These are phyloP conservation scores for Acanthiza pusilla DNA, from an alignment of 2,797 vertebrate species.

Conservation along the genomic window DNA sequence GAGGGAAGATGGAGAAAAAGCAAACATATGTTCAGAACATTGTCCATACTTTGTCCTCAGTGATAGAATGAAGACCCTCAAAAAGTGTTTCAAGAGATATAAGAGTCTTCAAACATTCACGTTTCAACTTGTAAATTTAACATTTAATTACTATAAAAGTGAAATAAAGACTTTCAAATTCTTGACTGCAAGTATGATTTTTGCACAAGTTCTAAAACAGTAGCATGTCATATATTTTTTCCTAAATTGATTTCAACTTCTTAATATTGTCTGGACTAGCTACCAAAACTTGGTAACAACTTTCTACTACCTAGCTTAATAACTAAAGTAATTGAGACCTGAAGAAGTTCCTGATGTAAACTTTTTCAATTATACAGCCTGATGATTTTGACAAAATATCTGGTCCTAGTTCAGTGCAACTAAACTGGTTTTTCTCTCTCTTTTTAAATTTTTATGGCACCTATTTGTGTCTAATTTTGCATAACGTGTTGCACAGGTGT, in stretches of 20 bases:
- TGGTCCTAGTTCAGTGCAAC: neutral
- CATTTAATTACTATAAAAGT: neutral
- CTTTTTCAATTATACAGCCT: neutral
- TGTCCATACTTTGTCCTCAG: neutral
- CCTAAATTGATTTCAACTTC: neutral
- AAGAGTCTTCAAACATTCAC: neutral
- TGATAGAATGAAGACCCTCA: neutral
- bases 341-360: neutral
- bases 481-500: neutral
- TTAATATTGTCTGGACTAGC: neutral
- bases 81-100: neutral
- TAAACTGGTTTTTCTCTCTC: neutral
- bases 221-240: neutral
- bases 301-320: neutral
- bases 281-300: neutral
- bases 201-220: neutral
- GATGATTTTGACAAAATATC: neutral
- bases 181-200: neutral
- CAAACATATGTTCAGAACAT: neutral
- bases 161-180: neutral
- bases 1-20: fast-evolving
- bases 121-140: neutral
- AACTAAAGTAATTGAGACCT: neutral
- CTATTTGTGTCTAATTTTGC: neutral
- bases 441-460: neutral